Percentiles rank a stretch among this genome's conserved stretches.
These are phyloP conservation scores for Microctonus hyperodae DNA, from an alignment of 2,888 invertebrate genomes.

Conservation along the genomic window DNA sequence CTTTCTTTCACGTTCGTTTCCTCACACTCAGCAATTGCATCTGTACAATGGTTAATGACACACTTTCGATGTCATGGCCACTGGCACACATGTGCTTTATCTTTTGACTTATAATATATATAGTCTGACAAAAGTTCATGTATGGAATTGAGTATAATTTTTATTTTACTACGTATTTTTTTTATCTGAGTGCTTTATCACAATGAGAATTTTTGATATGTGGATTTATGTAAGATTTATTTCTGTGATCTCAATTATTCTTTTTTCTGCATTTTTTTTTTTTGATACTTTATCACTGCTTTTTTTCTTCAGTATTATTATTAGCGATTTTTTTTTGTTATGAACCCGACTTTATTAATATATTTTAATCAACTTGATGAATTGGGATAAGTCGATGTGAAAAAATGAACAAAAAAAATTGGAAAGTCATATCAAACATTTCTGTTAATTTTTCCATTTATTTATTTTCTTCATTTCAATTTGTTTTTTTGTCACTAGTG, in stretches of 20 bases:
- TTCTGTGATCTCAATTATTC: background rate
- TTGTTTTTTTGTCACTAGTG: too few species aligned
- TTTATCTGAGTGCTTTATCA: too few species aligned
- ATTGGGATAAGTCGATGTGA: background rate
- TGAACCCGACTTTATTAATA: background rate
- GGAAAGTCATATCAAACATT: too few species aligned
- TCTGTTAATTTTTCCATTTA: too few species aligned
- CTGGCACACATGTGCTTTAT: background rate
- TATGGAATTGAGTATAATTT: background rate
- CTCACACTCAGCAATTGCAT: slow-evolving; percentile 27
- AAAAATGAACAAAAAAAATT: background rate
- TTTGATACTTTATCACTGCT: background rate
- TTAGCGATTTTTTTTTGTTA: background rate
- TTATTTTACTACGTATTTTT: background rate
- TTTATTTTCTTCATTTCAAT: too few species aligned
- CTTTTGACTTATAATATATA: background rate
- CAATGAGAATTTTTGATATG: too few species aligned
- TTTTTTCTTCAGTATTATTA: too few species aligned
- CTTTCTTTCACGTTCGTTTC: background rate
- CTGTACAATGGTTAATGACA: background rate
- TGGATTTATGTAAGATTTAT: too few species aligned
- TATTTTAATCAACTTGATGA: background rate
- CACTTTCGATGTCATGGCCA: slow-evolving; percentile 5
- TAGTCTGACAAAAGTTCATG: background rate
- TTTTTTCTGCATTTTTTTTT: background rate